phyloP scores from a whole-genome alignment of 1,140 invertebrate species.

The Zeugodacus cucurbitae region DNA sequence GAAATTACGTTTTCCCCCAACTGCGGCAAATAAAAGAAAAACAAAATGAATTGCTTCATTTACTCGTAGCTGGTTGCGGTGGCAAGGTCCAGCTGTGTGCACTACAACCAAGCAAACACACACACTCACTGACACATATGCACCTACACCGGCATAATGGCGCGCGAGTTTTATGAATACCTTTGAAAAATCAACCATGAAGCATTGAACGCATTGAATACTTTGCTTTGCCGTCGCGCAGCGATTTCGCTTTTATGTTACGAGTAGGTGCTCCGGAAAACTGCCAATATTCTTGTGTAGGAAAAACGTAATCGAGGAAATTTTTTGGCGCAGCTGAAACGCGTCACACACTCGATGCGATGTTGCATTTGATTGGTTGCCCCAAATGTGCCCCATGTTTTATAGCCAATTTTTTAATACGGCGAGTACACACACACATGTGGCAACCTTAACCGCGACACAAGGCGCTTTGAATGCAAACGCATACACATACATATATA shows the following conservation, averaged over 20 bases:
- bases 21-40: not conserved
- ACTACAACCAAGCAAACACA: not conserved
- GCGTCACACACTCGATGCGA: not conserved
- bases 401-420: slow-evolving; percentile 4
- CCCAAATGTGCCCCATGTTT: slow-evolving; percentile 29
- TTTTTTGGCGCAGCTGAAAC: slow-evolving; percentile 26
- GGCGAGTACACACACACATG: not conserved
- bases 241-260: slow-evolving; percentile 4
- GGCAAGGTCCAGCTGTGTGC: not conserved
- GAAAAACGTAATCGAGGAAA: not conserved
- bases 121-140: not conserved
- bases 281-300: slow-evolving; percentile 17
- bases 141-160: not conserved
- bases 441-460: not conserved
- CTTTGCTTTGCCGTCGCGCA: not conserved
- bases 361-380: slow-evolving; percentile 8
- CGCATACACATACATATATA: not conserved
- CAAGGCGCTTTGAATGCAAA: not conserved
- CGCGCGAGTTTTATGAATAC: not conserved
- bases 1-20: not conserved
- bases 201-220: not conserved
- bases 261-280: not conserved
- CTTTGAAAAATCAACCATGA: not conserved
- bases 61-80: not conserved
- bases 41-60: not conserved